Percentiles rank a stretch among this genome's conserved stretches.
These are phyloP conservation scores for Megaceryle torquata DNA, from an alignment of 2,113 vertebrate species.

Conservation along the genomic window DNA sequence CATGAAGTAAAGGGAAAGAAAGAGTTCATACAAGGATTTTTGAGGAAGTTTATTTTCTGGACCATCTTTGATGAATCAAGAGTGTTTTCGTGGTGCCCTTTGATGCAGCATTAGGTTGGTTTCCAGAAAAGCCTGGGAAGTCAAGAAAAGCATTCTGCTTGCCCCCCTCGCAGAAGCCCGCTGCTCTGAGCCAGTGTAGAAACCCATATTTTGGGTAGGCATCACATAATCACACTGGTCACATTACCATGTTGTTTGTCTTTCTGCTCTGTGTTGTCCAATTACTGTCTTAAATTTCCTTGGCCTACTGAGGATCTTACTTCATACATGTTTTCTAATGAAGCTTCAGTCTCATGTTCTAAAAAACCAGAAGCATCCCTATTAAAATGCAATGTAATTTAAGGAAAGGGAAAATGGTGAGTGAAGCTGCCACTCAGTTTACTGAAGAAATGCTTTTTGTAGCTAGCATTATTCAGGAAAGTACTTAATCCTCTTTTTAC, in stretches of 20 bases:
- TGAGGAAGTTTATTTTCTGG: not conserved
- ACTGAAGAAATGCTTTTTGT: not conserved
- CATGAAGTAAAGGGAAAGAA: not conserved
- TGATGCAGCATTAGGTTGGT: not conserved
- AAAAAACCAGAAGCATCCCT: not conserved
- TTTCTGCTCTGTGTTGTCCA: not conserved
- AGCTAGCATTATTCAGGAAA: constrained; percentile 39
- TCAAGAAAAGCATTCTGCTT: not conserved
- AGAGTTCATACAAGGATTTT: not conserved
- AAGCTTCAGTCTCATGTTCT: not conserved
- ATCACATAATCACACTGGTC: fast-evolving
- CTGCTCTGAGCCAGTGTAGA: not conserved
- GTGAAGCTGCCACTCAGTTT: not conserved
- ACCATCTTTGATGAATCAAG: not conserved
- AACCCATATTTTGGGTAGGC: not conserved
- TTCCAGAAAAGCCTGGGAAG: not conserved
- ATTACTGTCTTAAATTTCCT: not conserved
- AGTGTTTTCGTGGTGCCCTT: not conserved
- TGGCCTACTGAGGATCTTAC: not conserved
- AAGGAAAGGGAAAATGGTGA: not conserved
- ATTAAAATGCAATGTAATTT: not conserved
- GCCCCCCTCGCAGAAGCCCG: fast-evolving
- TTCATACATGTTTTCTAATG: not conserved
- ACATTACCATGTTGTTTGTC: not conserved
- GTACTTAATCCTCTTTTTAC: constrained; percentile 58